Base-by-base conservation (phyloP, 2,888 invertebrate species). In the Arctia plantaginis region DNA sequence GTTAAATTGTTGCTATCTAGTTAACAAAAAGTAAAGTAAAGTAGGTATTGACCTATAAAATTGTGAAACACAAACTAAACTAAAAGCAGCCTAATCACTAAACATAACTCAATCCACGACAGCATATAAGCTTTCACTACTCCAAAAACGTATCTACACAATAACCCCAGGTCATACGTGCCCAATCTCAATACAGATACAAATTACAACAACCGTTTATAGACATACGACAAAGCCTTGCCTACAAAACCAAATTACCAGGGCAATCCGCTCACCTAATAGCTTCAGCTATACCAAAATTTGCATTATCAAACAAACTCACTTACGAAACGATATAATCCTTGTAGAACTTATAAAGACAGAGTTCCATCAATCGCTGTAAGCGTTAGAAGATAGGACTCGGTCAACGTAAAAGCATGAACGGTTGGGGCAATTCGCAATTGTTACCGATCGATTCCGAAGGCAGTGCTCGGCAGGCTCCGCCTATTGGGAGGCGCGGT, bases 201-300 rank as follows among this genome's bases (percentile, higher is more conserved):
- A 92, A 91, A 90, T 91, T 90, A 92, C 91, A 91, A 90, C 88
- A 86, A 82, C 88, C 86, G 86, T 89, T 91, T 92, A 92, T 92
- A 93, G 90, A 86, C 86, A 83, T 85, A 82, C 86, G 77, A 87
- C 89, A 94, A 94, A 94, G 93, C 90, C 92, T 93, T 94, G 94
- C 91, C 93, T 93, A 93, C 94, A 88, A 94, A 95, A 96, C 92
- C 89, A 92, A 95, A 94, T 96, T 94, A 95, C 91, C 87, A 91
- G 90, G 91, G 92, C 95, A 94, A 93, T 94, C 89, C 90, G 90
- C 91, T 92, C 92, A 91, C 90, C 87, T 94, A 94, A 93, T 94
- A 92, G 91, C 93, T 90, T 88, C 92, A 91, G 90, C 86, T 93
- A 94, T 93, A 92, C 94, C 94, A 92, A 94, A 94, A 93, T 93